Evolutionary conservation across 1,140 invertebrate species (phyloP).

Genomic region (Aphelinus atriplicis): DNA sequence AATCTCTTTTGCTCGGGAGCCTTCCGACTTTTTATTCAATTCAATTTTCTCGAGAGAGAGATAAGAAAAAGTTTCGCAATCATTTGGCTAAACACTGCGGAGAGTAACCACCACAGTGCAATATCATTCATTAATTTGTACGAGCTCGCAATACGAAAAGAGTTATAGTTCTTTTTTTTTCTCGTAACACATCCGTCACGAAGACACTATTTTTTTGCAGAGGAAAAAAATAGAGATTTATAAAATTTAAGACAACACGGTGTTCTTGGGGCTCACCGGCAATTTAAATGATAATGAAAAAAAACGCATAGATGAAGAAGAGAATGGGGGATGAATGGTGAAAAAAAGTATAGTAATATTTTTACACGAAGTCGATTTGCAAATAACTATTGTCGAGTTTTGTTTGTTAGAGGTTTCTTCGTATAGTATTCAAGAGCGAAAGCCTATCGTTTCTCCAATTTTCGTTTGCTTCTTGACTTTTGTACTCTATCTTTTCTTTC

Average conservation of each 20-base stretch:
- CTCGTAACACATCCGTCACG: constrained; percentile 38
- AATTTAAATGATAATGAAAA: constrained; percentile 20
- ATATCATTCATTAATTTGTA: constrained; percentile 48
- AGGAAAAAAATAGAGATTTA: not conserved
- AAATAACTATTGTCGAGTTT: constrained; percentile 46
- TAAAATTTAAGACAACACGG: constrained; percentile 25
- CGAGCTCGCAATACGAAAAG: constrained; percentile 42
- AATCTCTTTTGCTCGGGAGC: constrained; percentile 12
- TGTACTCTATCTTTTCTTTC: constrained; percentile 41
- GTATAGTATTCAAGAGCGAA: constrained; percentile 33
- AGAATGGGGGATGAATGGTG: constrained; percentile 12
- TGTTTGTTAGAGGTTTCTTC: constrained; percentile 39
- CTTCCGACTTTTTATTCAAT: not conserved
- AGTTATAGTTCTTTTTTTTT: constrained; percentile 39
- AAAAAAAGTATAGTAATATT: constrained; percentile 55
- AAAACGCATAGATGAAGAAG: constrained; percentile 24
- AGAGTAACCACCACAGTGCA: constrained; percentile 58
- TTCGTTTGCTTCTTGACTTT: constrained; percentile 44
- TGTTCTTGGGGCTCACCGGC: constrained; percentile 22
- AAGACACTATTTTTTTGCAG: constrained; percentile 41
- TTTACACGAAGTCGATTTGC: constrained; percentile 58
- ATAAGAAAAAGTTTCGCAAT: not conserved
- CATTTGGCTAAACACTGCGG: constrained; percentile 24
- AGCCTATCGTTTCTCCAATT: constrained; percentile 43
- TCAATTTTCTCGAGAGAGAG: not conserved